Base-by-base conservation (phyloP, 2,113 vertebrate genomes). In the Bombycilla garrulus region DNA sequence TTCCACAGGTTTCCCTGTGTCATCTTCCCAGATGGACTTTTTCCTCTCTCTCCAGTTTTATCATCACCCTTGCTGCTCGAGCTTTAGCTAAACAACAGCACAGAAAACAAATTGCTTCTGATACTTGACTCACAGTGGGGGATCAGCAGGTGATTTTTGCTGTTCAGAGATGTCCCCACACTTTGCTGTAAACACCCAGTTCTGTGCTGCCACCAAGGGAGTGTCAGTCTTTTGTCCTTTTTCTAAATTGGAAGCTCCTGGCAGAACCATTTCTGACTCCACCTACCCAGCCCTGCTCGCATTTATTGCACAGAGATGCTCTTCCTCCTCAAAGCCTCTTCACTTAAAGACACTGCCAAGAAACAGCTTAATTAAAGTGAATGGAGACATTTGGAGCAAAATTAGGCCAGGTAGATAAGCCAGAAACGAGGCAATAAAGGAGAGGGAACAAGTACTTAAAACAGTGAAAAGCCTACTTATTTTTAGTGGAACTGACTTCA, bases 361-460 rank as follows among this genome's bases (percentile, higher is more conserved):
- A 64, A 95, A 87, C 33, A 69, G n/a, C 53, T 92, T 78, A 73
- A 90, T 86, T 94, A 93, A 91, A 95, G 69, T 5, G 2, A 89
- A 89, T 29, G 12, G 86, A 91, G 64, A 76, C 77, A 81, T 76
- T 95, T 5, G 1, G 50, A 89, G 36, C 4, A 20, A 93, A 95
- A 81, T 86, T 76, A 96, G 86, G 65, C 83, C 86, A 91, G 48
- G 25, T 64, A 93, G 61, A 93, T 84, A 91, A 92, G 80, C 51
- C n/a, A 57, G 83, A 84, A 92, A 91, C 14, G 65, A 93, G 92
- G 81, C 45, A 45, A 86, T 81, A 91, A 92, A 93, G 31, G 53
- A 24, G 60, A 89, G 53, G 28, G 51, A 91, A 74, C 0, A 4
- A 93, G 65, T 45, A 67, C 53, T 85, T 81, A 74, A 72, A 78